Base-by-base conservation (phyloP, 37 sponge, comb jelly and placozoan species). In the Agelas oroides region DNA sequence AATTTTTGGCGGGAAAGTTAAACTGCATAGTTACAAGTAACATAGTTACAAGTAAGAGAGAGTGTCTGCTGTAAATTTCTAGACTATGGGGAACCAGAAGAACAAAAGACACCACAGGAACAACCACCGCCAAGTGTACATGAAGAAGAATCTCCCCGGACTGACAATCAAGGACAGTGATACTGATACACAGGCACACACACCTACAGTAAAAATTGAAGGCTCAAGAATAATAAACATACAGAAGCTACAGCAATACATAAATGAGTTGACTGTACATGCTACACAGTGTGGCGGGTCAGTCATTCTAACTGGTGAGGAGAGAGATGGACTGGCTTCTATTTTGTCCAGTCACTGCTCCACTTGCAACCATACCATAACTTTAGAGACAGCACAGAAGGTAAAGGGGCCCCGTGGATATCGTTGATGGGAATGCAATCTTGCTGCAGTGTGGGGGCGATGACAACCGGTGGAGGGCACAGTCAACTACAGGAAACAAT, bases 391-490 rank as follows among this genome's bases (percentile, higher is more conserved):
- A 65, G 64, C 85, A 60, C 40, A 33, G 18, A 84, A 84, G 53
- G 69, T 84, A 19, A 72, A 64, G 54, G 85, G 85, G 2, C 62
- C 60, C 3, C n/a, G 60, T 3, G 27, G 65, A 24, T 20, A 65
- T 24, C 23, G 16, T 30, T 34, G 77, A 14, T 82, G 89, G 83
- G 75, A 71, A 46, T 74, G 65, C 19, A 88, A 82, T 28, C 33
- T 76, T 40, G 78, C 79, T 37, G 90, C 75, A 36, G 84, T 89
- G 41, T 79, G 83, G 74, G 90, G 83, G 17, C 84, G 57, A 89
- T 89, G 84, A 11, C 75, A 11, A 77, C 80, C 16, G 84, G 90
- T n/a, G 90, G 80, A 24, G 84, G 90, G 0, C 78, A 69, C 13
- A 59, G 73, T 16, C 31, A 32, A 40, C 64, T 89, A 24, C 33